These are phyloP conservation scores for Invenusta paracnida DNA, from an alignment of 2,888 invertebrate genomes.

Conservation along the genomic window DNA sequence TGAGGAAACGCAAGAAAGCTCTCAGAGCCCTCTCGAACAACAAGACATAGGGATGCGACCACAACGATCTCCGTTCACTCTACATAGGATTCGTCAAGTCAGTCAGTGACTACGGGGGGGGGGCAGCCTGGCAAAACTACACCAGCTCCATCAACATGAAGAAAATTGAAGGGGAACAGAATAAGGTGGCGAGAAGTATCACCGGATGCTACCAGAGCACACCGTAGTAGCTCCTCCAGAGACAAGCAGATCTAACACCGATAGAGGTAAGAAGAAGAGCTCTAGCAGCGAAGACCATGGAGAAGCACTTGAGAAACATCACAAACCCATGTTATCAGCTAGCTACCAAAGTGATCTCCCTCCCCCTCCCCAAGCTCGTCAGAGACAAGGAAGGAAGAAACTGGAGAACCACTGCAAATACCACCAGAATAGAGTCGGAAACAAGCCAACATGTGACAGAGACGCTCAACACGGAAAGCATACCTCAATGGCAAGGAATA, in stretches of 20 bases:
- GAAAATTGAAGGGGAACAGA: conserved; percentile 4
- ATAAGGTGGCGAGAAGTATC: conserved; percentile 14
- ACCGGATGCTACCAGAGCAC: conserved; percentile 47
- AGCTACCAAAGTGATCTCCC: background rate
- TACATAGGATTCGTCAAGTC: background rate
- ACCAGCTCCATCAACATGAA: background rate
- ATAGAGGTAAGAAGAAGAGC: background rate
- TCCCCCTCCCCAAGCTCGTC: background rate
- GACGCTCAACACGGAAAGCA: background rate
- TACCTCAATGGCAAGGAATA: background rate
- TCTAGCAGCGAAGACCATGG: background rate
- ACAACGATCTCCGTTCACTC: background rate
- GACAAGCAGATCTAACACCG: conserved; percentile 45
- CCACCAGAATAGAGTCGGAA: background rate
- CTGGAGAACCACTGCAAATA: background rate
- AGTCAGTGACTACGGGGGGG: background rate
- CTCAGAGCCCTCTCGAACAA: background rate
- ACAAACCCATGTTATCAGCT: too few species aligned
- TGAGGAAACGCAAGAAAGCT: background rate
- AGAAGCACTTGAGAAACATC: conserved; percentile 48
- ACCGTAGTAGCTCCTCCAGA: conserved; percentile 64
- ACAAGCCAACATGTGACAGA: background rate
- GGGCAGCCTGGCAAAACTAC: background rate
- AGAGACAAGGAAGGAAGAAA: background rate
- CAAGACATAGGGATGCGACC: background rate